phyloP scores from a whole-genome alignment of 2,113 vertebrate species.

The Ameiurus melas region DNA sequence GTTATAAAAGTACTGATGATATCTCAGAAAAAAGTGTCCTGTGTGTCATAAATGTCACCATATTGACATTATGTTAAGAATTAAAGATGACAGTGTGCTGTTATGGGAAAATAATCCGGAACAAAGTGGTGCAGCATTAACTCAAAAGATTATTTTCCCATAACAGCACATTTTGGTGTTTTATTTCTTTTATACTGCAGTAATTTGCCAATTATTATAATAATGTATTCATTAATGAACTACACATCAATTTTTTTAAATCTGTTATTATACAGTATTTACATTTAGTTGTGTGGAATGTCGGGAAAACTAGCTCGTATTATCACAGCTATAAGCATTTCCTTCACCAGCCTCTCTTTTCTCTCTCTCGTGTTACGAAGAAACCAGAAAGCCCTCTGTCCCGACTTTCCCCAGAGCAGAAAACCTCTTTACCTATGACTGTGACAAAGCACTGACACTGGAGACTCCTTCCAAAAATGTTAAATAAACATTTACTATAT shows the following conservation, averaged over 20 bases:
- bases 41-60: not conserved
- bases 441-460: not conserved
- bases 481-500: not conserved
- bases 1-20: not conserved
- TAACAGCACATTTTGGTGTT: not conserved
- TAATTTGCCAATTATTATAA: not conserved
- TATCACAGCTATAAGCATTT: not conserved
- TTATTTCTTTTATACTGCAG: not conserved
- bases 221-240: not conserved
- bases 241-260: not conserved
- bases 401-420: not conserved
- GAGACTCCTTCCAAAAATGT: not conserved
- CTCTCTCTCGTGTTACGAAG: not conserved
- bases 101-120: not conserved
- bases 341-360: not conserved
- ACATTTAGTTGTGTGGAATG: not conserved
- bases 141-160: not conserved
- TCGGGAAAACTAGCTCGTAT: not conserved
- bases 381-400: not conserved
- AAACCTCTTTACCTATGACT: not conserved
- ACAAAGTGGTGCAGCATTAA: not conserved
- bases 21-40: not conserved
- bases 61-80: not conserved
- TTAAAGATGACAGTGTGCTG: not conserved
- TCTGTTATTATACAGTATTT: not conserved